Evolutionary conservation across 2,888 invertebrate species (phyloP), one percentile per base, ranked within the genome.

Genomic region (Pyrrhosoma nymphula): DNA sequence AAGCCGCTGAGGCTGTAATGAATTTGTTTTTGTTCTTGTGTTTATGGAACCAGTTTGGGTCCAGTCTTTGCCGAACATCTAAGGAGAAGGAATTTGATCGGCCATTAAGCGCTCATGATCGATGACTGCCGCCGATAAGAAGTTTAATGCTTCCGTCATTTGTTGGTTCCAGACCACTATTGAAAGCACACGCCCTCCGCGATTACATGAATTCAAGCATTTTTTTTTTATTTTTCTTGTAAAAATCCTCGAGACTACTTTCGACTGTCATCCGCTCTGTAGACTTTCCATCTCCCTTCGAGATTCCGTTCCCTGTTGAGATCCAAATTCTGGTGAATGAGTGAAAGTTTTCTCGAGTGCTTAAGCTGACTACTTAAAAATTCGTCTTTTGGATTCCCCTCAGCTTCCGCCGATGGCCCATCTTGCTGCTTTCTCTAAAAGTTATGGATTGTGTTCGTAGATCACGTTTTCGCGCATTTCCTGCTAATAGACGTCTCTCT

Each of bases 321-420:
- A 26, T 63, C 56, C 91, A 39, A n/a, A 90, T 90, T 90, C 47
- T 56, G 63, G 39, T 23, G 60, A 60, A 39, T 63, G 63, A 63
- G 91, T 39, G 91, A 91, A 91, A 91, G 91, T 63, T 39, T 60
- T 39, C 60, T 20, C 18, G 23, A 26, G 2, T n/a, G 55, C 60
- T 63, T 6, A 35, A n/a, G 63, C 63, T 63, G 91, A 30, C 39
- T 91, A 23, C 63, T 63, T 91, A 56, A 35, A 90, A 20, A 60
- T 60, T 60, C 35, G 39, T 39, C 91, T 39, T 91, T 56, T 23
- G 30, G 6, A 56, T 47, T 47, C 47, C 47, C 47, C 39, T 23
- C 39, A 39, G 91, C 56, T 63, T 91, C 91, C 63, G 91, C 12
- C 63, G 63, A 63, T n/a, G 56, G 91, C 23, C 75, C 10, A 30